Evolutionary conservation across 2,888 invertebrate genomes (phyloP).

Genomic region (Apamea anceps): DNA sequence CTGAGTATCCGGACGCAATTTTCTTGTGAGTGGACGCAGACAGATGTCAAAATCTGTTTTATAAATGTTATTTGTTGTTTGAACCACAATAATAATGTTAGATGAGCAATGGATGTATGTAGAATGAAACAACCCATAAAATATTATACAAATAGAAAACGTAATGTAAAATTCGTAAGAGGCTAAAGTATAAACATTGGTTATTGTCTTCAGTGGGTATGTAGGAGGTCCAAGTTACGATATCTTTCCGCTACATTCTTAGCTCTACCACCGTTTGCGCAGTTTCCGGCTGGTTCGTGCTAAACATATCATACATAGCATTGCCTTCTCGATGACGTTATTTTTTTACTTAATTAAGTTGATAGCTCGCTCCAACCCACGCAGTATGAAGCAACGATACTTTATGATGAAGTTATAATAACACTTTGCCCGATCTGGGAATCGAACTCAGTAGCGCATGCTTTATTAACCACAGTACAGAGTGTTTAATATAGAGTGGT

Average conservation of each 20-base stretch:
- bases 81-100: not conserved
- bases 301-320: not conserved
- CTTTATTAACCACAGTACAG: not conserved
- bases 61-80: conserved; percentile 8
- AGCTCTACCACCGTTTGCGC: not conserved
- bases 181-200: not conserved
- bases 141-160: not conserved
- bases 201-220: not conserved
- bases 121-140: not conserved
- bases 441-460: not conserved
- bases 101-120: conserved; percentile 1
- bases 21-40: not conserved
- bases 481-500: not conserved
- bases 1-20: conserved; percentile 13
- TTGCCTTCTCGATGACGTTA: not conserved
- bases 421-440: not conserved
- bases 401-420: not conserved
- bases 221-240: not conserved
- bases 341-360: not conserved
- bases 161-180: not conserved
- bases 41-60: not conserved
- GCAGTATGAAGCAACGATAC: conserved; percentile 1
- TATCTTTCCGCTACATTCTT: not conserved
- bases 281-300: not conserved
- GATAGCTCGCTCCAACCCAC: not conserved